Conservation (phyloP, 1,140 invertebrate species). For the Aphis gossypii region DNA sequence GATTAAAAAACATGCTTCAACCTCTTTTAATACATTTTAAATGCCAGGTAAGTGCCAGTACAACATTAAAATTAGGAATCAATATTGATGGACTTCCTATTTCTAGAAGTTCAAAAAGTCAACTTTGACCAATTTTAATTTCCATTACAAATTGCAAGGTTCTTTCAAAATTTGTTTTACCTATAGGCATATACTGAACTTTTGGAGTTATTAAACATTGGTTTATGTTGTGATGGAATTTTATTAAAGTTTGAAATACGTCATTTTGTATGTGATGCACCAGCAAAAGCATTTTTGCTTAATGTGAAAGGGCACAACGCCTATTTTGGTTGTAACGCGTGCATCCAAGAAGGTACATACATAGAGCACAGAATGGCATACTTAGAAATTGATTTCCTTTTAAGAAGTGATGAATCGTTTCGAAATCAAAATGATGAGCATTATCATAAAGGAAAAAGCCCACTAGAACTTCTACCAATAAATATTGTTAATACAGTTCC, state of each 20-base stretch:
- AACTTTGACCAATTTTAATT: not conserved
- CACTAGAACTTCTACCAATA: not conserved
- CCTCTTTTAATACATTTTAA: not conserved
- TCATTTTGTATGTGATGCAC: not conserved
- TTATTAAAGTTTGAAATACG: not conserved
- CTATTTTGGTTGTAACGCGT: conserved; percentile 7
- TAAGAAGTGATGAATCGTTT: conserved; percentile 10
- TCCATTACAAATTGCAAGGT: not conserved
- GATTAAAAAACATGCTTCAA: not conserved
- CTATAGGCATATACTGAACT: not conserved
- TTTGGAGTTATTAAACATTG: not conserved
- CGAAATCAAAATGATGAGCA: not conserved
- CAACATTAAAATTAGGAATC: conserved; percentile 59
- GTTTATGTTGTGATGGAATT: not conserved
- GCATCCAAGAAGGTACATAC: not conserved
- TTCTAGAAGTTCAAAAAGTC: not conserved
- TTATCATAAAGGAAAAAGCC: not conserved
- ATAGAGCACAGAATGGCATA: not conserved
- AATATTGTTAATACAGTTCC: not conserved
- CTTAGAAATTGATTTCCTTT: not conserved
- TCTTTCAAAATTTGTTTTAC: not conserved
- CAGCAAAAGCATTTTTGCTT: not conserved
- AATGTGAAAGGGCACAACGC: not conserved
- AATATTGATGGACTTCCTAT: not conserved
- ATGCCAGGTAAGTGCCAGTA: conserved; percentile 68